Percentiles rank a stretch among this genome's conserved stretches.
phyloP scores from a whole-genome alignment of 2,113 vertebrate species.

The Egretta garzetta region DNA sequence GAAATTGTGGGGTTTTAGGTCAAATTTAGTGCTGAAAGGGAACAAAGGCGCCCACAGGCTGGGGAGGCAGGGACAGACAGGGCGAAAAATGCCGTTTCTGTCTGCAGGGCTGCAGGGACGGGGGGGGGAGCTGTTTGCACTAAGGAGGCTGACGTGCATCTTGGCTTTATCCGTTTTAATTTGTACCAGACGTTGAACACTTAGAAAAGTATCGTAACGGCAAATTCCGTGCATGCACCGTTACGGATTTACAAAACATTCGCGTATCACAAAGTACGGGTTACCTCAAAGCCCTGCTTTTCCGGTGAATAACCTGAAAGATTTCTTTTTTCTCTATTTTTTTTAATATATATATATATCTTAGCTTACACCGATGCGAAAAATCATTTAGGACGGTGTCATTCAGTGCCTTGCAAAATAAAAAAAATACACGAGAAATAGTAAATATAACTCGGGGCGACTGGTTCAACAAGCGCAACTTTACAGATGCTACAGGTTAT shows the following conservation, averaged over 20 bases:
- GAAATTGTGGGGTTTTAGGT: accelerated
- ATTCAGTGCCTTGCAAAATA: slow-evolving; percentile 43
- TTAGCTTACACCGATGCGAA: background rate
- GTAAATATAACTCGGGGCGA: background rate
- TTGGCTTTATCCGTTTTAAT: slow-evolving; percentile 64
- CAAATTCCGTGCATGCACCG: slow-evolving; percentile 58
- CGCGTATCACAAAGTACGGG: slow-evolving; percentile 4
- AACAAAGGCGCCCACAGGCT: background rate
- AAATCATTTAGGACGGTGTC: background rate
- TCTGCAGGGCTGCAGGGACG: accelerated
- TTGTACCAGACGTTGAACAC: slow-evolving; percentile 62
- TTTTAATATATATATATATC: background rate
- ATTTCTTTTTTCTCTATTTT: background rate
- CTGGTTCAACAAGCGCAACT: background rate
- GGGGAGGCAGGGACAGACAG: background rate
- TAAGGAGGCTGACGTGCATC: background rate
- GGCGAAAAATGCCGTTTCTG: background rate
- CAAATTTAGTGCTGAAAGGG: background rate
- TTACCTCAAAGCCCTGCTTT: slow-evolving; percentile 54
- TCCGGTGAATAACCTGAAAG: background rate
- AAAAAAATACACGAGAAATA: background rate
- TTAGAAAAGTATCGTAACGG: slow-evolving; percentile 54
- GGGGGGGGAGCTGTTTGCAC: background rate
- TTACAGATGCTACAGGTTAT: background rate
- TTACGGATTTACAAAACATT: slow-evolving; percentile 66